These are phyloP conservation scores for Ceriagrion tenellum DNA, from an alignment of 2,888 invertebrate genomes.

Conservation along the genomic window DNA sequence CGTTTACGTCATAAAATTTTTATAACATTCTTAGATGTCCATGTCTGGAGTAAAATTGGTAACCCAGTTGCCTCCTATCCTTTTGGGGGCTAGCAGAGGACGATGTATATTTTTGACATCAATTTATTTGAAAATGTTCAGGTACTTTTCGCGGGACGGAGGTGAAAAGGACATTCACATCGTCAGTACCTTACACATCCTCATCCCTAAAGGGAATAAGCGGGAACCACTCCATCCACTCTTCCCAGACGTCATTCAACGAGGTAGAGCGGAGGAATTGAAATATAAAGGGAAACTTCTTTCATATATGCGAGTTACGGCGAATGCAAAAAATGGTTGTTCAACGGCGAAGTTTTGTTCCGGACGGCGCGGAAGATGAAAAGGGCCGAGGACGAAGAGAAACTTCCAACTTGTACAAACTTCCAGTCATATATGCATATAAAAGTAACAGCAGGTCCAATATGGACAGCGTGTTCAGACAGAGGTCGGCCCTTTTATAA, in stretches of 20 bases:
- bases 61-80: no score
- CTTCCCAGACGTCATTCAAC: neutral
- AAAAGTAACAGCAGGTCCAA: no score
- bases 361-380: neutral
- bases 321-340: neutral
- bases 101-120: no score
- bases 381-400: neutral
- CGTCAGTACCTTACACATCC: neutral
- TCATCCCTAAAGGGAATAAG: neutral
- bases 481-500: no score
- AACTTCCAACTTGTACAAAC: neutral
- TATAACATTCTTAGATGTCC: no score
- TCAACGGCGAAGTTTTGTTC: neutral
- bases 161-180: neutral
- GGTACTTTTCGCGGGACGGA: neutral
- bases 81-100: no score
- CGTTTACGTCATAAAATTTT: no score
- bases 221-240: neutral
- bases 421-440: no score
- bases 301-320: neutral
- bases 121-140: no score
- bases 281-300: conserved; percentile 36
- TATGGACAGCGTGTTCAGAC: no score
- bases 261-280: neutral
- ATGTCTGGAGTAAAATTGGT: no score